A percentile compares a stretch with the other conserved stretches of the same genome.
phyloP scores from a whole-genome alignment of 1,140 invertebrate species.

The Diprion similis region DNA sequence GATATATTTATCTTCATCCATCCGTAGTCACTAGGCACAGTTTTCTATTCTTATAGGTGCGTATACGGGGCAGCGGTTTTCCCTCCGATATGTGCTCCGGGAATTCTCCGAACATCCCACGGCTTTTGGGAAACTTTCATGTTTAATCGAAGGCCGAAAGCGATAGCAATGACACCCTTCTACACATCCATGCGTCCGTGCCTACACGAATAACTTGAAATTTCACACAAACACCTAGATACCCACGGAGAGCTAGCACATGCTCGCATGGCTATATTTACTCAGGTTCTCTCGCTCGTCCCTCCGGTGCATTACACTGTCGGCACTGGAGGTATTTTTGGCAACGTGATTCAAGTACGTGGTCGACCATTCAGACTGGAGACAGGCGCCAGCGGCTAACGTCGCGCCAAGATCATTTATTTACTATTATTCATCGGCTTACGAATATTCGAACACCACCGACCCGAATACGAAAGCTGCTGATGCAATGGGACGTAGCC shows the following conservation, averaged over 20 bases:
- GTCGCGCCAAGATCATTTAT: not conserved
- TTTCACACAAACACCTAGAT: no score
- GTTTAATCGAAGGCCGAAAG: not conserved
- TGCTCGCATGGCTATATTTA: conserved; percentile 39
- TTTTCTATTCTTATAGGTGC: not conserved
- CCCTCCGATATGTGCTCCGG: not conserved
- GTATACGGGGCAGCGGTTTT: not conserved
- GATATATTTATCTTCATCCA: no score
- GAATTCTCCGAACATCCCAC: not conserved
- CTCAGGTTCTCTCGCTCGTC: conserved; percentile 27
- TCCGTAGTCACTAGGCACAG: not conserved
- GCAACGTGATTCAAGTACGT: conserved; percentile 35
- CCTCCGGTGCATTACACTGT: conserved; percentile 32
- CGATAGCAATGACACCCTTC: not conserved
- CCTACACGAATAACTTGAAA: no score
- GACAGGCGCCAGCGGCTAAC: conserved; percentile 8
- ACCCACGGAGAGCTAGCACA: no score
- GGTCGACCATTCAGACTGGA: conserved; percentile 34
- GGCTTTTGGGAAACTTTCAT: not conserved
- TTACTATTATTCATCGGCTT: no score
- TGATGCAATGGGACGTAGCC: no score
- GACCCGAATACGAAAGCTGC: no score
- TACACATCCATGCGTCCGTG: no score
- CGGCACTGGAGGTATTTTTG: conserved; percentile 39
- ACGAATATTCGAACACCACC: no score